Evolutionary conservation across 2,797 vertebrate species (phyloP).

Genomic region (Cetoscarus ocellatus): DNA sequence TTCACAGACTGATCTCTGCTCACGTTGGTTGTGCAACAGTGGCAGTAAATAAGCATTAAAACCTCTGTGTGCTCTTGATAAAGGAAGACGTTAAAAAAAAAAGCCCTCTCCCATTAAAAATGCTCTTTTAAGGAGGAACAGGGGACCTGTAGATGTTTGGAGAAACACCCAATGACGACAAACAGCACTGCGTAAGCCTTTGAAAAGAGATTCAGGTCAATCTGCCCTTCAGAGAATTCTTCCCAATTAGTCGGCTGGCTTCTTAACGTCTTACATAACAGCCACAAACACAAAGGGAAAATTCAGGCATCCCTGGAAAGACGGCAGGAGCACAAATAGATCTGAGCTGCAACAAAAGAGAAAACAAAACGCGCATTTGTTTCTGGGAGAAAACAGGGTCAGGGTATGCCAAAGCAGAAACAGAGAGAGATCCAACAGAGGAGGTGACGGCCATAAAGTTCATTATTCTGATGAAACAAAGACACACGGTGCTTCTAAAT

Average conservation of each 20-base stretch:
- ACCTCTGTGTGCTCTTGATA: neutral
- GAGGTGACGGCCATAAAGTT: neutral
- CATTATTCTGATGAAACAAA: neutral
- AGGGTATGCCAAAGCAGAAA: neutral
- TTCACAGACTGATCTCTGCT: neutral
- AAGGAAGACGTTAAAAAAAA: neutral
- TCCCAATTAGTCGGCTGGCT: slow-evolving; percentile 51
- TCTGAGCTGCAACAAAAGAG: slow-evolving; percentile 7
- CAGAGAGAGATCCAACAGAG: too few relatives aligned
- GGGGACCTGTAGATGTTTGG: slow-evolving; percentile 32
- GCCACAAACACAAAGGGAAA: slow-evolving; percentile 43
- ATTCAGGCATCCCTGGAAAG: slow-evolving; percentile 7
- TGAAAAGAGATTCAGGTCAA: slow-evolving; percentile 70
- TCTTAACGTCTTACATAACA: slow-evolving; percentile 66
- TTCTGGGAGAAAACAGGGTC: neutral
- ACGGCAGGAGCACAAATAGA: slow-evolving; percentile 1
- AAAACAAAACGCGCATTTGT: neutral
- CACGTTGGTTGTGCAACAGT: too few relatives aligned
- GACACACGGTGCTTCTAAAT: neutral
- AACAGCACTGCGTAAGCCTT: slow-evolving; percentile 24
- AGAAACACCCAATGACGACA: slow-evolving; percentile 35
- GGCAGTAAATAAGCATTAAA: neutral
- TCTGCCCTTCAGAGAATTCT: slow-evolving; percentile 51
- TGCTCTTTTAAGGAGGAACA: neutral
- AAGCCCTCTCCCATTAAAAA: neutral